phyloP scores from a whole-genome alignment of 2,888 invertebrate genomes.

The Eupithecia exiguata region DNA sequence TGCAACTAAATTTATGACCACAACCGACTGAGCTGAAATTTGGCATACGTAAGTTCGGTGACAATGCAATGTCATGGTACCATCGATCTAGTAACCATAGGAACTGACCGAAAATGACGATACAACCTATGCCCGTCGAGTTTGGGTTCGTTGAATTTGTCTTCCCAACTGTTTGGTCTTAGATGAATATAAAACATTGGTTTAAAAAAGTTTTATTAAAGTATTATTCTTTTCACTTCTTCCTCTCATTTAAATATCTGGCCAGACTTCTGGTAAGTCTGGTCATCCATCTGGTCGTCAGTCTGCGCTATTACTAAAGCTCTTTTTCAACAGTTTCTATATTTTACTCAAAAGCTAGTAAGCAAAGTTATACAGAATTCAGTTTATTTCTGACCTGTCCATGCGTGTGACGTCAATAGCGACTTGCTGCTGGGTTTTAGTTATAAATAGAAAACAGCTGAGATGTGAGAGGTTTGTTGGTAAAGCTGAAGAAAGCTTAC shows the following conservation, averaged over 20 bases:
- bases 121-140: no score
- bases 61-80: no score
- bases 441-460: conserved; percentile 13
- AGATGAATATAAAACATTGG: no score
- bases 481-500: conserved; percentile 7
- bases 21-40: no score
- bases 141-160: no score
- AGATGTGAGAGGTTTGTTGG: background rate
- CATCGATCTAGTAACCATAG: no score
- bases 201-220: no score
- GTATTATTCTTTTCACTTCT: no score
- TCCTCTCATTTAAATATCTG: background rate
- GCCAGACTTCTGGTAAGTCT: background rate
- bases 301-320: background rate
- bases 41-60: no score
- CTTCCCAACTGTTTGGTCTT: no score
- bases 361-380: background rate
- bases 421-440: conserved; percentile 4
- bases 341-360: background rate
- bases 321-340: background rate
- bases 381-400: conserved; percentile 16
- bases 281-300: background rate
- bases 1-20: no score
- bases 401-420: conserved; percentile 11
- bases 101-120: no score